Evolutionary conservation across 2,797 vertebrate genomes (phyloP).

Genomic region (Gila robusta): DNA sequence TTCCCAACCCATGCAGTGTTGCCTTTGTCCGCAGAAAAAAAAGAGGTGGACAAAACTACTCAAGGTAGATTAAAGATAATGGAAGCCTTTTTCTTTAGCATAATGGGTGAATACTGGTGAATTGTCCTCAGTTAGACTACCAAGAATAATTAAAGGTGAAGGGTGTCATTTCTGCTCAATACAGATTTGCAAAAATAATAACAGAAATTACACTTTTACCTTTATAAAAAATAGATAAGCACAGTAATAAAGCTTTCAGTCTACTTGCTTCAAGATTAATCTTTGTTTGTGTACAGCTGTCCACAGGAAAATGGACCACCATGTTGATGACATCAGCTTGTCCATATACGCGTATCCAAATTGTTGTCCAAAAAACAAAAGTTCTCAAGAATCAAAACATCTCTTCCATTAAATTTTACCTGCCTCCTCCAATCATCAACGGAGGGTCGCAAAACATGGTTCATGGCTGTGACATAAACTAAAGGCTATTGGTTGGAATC

Average conservation of each 20-base stretch:
- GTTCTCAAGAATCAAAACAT: neutral
- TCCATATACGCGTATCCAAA: no score
- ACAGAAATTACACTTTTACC: neutral
- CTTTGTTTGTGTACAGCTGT: neutral
- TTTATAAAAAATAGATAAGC: neutral
- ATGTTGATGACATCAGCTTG: neutral
- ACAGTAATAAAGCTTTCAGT: neutral
- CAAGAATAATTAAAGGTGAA: neutral
- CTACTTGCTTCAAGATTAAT: neutral
- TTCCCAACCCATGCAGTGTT: neutral
- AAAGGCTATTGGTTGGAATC: neutral
- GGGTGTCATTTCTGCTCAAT: neutral
- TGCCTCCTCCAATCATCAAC: neutral
- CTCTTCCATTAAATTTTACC: neutral
- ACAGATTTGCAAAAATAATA: neutral
- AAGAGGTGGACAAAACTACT: neutral
- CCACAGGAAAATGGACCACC: neutral
- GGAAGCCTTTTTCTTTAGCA: neutral
- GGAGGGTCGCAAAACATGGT: neutral
- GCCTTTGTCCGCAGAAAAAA: neutral
- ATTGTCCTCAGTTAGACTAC: neutral
- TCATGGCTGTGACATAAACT: neutral
- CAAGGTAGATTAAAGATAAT: conserved; percentile 7
- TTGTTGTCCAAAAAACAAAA: no score
- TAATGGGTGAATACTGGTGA: neutral